Percentiles rank a stretch among this genome's conserved stretches.
phyloP scores from a whole-genome alignment of 2,113 vertebrate genomes.

The Jaculus jaculus region DNA sequence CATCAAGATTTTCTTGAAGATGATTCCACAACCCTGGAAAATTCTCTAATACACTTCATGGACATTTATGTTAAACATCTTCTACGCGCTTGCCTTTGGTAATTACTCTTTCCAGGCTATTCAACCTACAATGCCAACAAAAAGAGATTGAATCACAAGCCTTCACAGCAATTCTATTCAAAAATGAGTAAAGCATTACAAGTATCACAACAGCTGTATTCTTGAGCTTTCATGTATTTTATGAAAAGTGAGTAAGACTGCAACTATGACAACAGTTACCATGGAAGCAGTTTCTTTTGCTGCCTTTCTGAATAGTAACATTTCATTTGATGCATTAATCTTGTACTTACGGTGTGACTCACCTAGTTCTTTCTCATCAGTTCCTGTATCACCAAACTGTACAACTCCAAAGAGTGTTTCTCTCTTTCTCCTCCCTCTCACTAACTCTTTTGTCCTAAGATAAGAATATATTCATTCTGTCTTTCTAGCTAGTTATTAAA shows the following conservation, averaged over 20 bases:
- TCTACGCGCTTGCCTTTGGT: conserved; percentile 9
- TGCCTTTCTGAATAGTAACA: conserved; percentile 65
- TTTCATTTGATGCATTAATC: conserved; percentile 67
- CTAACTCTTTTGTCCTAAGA: conserved; percentile 43
- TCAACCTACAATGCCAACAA: conserved; percentile 19
- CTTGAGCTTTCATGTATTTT: conserved; percentile 50
- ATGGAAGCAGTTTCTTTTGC: conserved; percentile 63
- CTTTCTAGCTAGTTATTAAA: conserved; percentile 55
- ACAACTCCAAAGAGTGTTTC: neutral
- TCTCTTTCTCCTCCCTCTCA: neutral
- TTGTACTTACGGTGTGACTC: conserved; percentile 62
- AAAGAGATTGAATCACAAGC: conserved; percentile 34
- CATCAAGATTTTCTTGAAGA: neutral
- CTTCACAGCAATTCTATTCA: neutral
- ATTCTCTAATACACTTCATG: neutral
- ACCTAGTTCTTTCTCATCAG: conserved; percentile 46
- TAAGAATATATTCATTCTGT: conserved; percentile 49
- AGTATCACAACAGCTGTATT: conserved; percentile 55
- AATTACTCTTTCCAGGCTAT: conserved; percentile 32
- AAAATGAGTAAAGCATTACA: neutral
- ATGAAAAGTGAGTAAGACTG: conserved; percentile 66
- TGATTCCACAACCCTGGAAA: neutral
- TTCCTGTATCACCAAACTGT: conserved; percentile 10
- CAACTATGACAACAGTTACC: conserved; percentile 78
- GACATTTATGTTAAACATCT: neutral